Evolutionary conservation across 2,113 vertebrate genomes (phyloP).

Genomic region (Lontra canadensis): DNA sequence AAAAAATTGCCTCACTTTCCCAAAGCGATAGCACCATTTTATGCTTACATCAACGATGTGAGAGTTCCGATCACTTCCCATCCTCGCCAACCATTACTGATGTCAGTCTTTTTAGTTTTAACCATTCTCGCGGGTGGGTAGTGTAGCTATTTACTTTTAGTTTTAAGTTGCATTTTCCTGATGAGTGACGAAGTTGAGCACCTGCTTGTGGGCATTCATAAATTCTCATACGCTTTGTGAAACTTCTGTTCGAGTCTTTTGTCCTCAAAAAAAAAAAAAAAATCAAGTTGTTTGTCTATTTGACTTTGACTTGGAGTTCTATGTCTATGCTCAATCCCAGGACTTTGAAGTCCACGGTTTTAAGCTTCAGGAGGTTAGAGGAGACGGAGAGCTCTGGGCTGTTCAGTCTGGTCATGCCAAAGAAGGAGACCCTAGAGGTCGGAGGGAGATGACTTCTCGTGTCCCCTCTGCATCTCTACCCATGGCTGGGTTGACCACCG

Average conservation of each 20-base stretch:
- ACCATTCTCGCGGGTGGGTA: not conserved
- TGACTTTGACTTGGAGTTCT: not conserved
- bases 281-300: not conserved
- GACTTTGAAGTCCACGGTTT: not conserved
- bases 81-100: not conserved
- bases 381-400: not conserved
- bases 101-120: not conserved
- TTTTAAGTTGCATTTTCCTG: not conserved
- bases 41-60: not conserved
- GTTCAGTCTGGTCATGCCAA: not conserved
- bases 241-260: not conserved
- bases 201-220: not conserved
- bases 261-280: not conserved
- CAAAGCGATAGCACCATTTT: not conserved
- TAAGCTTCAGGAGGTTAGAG: not conserved
- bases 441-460: accelerated
- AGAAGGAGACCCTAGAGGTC: not conserved
- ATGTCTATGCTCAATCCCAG: too few species aligned
- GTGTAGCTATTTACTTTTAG: not conserved
- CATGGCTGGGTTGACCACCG: not conserved
- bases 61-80: not conserved
- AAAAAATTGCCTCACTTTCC: not conserved
- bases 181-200: not conserved
- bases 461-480: accelerated
- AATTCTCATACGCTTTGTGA: not conserved